phyloP scores from a whole-genome alignment of 2,113 vertebrate genomes.

The Isurus oxyrinchus region DNA sequence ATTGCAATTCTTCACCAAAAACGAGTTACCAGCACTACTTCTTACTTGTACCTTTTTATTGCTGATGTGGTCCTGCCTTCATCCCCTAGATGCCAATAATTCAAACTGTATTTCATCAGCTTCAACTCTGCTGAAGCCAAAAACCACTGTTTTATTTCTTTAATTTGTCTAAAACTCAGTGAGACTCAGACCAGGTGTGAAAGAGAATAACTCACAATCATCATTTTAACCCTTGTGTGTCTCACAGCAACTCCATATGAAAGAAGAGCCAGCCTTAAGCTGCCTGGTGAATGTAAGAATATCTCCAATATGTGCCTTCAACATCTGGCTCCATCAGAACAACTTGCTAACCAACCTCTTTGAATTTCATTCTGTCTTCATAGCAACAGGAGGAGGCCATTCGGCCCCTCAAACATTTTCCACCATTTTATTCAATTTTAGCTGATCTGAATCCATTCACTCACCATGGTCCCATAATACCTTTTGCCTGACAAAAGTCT shows the following conservation, averaged over 20 bases:
- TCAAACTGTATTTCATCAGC: background rate
- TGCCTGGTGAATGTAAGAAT: background rate
- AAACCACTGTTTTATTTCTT: background rate
- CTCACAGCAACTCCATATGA: background rate
- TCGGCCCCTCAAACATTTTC: background rate
- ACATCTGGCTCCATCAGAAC: background rate
- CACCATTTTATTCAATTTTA: background rate
- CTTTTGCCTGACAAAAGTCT: too few relatives aligned
- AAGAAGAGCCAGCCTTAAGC: background rate
- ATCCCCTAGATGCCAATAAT: background rate
- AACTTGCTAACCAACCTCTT: background rate
- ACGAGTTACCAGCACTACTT: background rate
- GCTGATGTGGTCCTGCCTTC: background rate
- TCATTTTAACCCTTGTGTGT: background rate
- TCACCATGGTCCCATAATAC: too few relatives aligned
- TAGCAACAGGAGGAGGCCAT: background rate
- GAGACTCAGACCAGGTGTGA: background rate
- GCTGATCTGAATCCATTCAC: background rate
- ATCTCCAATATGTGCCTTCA: background rate
- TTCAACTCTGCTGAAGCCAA: background rate
- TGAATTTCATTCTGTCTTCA: background rate
- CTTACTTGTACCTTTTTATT: background rate
- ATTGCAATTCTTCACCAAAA: background rate
- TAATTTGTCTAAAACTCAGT: slow-evolving; percentile 5
- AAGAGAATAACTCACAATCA: background rate